phyloP scores from a whole-genome alignment of 2,797 vertebrate genomes.

The Gambusia yucatana region DNA sequence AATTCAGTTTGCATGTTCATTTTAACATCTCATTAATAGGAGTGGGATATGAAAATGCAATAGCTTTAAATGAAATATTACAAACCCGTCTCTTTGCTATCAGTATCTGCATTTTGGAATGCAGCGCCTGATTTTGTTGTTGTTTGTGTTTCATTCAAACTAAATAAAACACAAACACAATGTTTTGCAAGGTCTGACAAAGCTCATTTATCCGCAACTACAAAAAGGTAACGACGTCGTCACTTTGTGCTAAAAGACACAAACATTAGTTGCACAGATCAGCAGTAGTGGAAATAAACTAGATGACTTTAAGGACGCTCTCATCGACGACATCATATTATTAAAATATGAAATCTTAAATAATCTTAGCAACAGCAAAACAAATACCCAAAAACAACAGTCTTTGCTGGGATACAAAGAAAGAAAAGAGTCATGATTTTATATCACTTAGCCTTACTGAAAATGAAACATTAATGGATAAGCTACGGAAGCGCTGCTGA shows the following conservation, averaged over 20 bases:
- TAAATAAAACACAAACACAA: background rate
- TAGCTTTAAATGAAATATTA: background rate
- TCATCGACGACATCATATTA: background rate
- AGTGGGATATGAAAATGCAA: constrained; percentile 5
- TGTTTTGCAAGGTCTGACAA: background rate
- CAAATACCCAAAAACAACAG: background rate
- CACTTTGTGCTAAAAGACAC: background rate
- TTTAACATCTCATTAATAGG: constrained; percentile 31
- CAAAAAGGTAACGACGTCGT: background rate
- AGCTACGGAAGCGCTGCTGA: background rate
- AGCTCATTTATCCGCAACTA: background rate
- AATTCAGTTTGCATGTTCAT: constrained; percentile 16
- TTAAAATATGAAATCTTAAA: background rate
- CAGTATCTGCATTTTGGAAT: background rate
- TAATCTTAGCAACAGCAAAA: background rate
- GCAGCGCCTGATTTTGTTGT: background rate
- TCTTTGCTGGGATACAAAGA: background rate
- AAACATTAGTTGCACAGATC: background rate
- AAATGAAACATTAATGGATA: background rate
- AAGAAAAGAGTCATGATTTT: background rate
- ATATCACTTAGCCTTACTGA: background rate
- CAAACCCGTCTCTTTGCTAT: background rate
- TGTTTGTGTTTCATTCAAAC: background rate
- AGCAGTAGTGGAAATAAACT: background rate
- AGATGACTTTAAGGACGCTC: background rate